Evolutionary conservation across 2,797 vertebrate species (phyloP).

Genomic region (Cyprinella venusta): DNA sequence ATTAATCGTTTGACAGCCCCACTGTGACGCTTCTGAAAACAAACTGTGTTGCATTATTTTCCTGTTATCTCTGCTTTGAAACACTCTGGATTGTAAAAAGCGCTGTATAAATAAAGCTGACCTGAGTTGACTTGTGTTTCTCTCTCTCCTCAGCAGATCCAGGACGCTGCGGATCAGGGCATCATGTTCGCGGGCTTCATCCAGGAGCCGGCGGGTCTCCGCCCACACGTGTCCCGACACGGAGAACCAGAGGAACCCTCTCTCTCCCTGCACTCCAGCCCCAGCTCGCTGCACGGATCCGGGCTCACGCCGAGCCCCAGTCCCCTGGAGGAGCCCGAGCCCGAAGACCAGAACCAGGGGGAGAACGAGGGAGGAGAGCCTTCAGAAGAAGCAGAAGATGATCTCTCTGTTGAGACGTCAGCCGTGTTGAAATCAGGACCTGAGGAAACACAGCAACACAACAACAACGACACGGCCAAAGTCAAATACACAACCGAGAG

Average conservation of each 20-base stretch:
- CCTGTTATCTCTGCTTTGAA: no score
- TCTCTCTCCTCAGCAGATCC: constrained; percentile 81
- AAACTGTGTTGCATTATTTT: no score
- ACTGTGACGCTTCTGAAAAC: no score
- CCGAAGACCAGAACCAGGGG: constrained; percentile 42
- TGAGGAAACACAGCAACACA: constrained; percentile 67
- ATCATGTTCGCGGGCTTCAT: constrained; percentile 92
- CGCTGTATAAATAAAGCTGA: no score
- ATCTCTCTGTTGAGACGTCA: constrained; percentile 54
- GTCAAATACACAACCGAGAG: constrained; percentile 61
- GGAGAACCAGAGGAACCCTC: constrained; percentile 74
- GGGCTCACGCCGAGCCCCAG: constrained; percentile 73
- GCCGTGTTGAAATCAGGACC: constrained; percentile 61
- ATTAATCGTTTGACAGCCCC: no score
- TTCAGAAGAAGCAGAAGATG: constrained; percentile 52
- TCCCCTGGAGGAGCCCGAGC: constrained; percentile 61
- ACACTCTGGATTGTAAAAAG: no score
- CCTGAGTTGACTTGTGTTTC: not conserved
- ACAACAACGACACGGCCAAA: constrained; percentile 73
- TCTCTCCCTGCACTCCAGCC: constrained; percentile 82
- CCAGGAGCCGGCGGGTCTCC: constrained; percentile 82
- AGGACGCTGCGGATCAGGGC: constrained; percentile 92
- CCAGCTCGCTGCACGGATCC: constrained; percentile 79
- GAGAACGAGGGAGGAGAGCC: constrained; percentile 41
- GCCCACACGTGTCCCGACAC: constrained; percentile 69